A percentile compares a stretch with the other conserved stretches of the same genome.
Evolutionary conservation across 2,797 vertebrate genomes (phyloP).

Genomic region (Microctenopoma steveboyesi): DNA sequence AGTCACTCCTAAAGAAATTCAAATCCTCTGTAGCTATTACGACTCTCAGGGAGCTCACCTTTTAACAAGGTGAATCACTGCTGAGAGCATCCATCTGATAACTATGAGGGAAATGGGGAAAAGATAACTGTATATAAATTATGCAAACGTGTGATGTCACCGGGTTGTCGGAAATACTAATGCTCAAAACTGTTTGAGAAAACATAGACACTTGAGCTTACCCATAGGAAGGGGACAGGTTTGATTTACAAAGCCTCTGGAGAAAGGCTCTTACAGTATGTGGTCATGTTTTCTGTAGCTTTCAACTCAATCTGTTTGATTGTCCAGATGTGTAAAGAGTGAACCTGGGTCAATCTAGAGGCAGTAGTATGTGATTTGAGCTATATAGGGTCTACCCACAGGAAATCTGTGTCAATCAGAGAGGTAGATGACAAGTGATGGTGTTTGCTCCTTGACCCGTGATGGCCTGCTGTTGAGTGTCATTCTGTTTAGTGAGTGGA

Average conservation of each 20-base stretch:
- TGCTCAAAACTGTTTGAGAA: conserved; percentile 6
- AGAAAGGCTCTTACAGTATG: neutral
- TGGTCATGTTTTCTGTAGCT: conserved; percentile 21
- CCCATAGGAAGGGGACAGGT: conserved; percentile 11
- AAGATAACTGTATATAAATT: conserved; percentile 1
- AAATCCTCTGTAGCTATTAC: conserved; percentile 8
- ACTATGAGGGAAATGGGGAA: neutral
- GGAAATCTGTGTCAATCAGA: conserved; percentile 66
- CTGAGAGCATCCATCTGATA: neutral
- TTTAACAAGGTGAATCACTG: conserved; percentile 29
- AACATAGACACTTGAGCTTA: conserved; percentile 4
- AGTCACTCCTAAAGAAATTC: conserved; percentile 37
- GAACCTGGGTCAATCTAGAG: conserved; percentile 26
- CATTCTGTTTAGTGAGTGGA: conserved; percentile 54
- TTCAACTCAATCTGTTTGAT: conserved; percentile 51
- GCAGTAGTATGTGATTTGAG: conserved; percentile 33
- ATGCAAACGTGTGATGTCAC: neutral
- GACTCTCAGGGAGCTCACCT: conserved; percentile 20
- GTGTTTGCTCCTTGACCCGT: conserved; percentile 78
- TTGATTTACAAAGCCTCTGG: conserved; percentile 37
- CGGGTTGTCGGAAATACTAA: neutral
- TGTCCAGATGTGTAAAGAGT: conserved; percentile 30
- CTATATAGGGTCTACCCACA: conserved; percentile 51
- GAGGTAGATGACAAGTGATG: conserved; percentile 66
- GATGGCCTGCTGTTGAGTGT: conserved; percentile 59